Conservation (phyloP, 2,113 vertebrate species). For the Rutilus rutilus region DNA sequence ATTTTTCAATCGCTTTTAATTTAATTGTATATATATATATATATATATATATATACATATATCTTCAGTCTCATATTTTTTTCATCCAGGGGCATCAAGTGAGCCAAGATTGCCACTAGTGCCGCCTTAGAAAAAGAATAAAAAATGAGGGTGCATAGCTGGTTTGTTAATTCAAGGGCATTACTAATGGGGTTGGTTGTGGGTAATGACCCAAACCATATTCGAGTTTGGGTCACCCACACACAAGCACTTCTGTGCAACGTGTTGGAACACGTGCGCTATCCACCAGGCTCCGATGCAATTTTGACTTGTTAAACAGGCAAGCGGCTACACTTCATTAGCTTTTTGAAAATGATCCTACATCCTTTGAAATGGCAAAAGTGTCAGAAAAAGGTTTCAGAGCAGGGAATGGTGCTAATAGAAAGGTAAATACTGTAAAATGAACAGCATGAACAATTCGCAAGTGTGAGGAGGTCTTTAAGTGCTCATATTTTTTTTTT, state of each 20-base stretch:
- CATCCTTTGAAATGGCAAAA: not conserved
- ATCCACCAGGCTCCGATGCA: constrained; percentile 1
- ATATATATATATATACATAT: too few relatives aligned
- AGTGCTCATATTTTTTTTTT: not conserved
- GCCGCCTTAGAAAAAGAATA: not conserved
- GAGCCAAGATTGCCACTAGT: too few relatives aligned
- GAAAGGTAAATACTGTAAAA: constrained; percentile 20
- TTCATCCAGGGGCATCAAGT: too few relatives aligned
- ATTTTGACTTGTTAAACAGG: constrained; percentile 27
- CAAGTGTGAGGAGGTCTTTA: not conserved
- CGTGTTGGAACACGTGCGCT: not conserved
- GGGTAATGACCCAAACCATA: constrained; percentile 20
- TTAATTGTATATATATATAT: too few relatives aligned
- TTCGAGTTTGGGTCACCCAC: not conserved
- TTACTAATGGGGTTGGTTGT: constrained; percentile 8
- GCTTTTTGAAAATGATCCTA: constrained; percentile 1
- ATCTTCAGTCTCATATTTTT: too few relatives aligned
- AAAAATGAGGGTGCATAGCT: not conserved
- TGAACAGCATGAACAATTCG: not conserved
- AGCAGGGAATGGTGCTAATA: not conserved
- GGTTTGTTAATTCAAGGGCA: constrained; percentile 17
- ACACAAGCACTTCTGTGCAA: not conserved
- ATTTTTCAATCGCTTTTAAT: too few relatives aligned
- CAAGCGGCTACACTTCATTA: constrained; percentile 14
- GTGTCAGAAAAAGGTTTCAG: constrained; percentile 9